phyloP scores from a whole-genome alignment of 2,113 vertebrate species.

The Phaethornis superciliosus region DNA sequence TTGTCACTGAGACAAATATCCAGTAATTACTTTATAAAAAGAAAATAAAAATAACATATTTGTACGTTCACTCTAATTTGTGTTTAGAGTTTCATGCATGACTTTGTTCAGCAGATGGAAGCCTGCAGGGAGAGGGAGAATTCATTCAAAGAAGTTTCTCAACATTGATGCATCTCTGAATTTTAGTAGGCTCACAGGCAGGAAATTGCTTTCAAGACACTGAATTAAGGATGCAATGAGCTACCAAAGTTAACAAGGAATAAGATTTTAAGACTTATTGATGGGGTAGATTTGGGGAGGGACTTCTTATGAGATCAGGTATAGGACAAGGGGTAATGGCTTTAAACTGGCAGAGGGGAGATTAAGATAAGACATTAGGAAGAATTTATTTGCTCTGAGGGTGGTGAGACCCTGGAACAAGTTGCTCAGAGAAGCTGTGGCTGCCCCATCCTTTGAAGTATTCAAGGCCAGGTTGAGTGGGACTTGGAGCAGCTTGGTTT shows the following conservation, averaged over 20 bases:
- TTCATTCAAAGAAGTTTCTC: not conserved
- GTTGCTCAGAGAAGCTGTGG: too few relatives aligned
- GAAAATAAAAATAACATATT: not conserved
- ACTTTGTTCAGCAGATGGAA: constrained; percentile 31
- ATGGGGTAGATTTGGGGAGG: not conserved
- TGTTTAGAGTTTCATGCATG: not conserved
- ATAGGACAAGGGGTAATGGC: too few relatives aligned
- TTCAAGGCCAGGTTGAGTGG: too few relatives aligned
- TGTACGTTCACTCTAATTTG: not conserved
- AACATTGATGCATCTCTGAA: not conserved
- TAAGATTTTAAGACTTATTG: not conserved
- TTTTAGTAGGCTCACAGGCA: not conserved
- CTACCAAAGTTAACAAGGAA: not conserved
- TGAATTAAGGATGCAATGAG: not conserved
- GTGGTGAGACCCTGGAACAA: too few relatives aligned
- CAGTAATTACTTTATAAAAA: not conserved
- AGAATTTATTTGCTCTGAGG: too few relatives aligned
- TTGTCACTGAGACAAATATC: not conserved
- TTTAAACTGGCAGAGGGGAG: too few relatives aligned
- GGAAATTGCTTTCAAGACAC: not conserved
- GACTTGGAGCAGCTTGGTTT: too few relatives aligned
- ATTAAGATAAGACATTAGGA: too few relatives aligned
- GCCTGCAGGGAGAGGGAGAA: not conserved
- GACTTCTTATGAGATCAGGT: too few relatives aligned
- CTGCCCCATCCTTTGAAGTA: too few relatives aligned